Conservation (phyloP, 2,113 vertebrate species). For the Promerops cafer region DNA sequence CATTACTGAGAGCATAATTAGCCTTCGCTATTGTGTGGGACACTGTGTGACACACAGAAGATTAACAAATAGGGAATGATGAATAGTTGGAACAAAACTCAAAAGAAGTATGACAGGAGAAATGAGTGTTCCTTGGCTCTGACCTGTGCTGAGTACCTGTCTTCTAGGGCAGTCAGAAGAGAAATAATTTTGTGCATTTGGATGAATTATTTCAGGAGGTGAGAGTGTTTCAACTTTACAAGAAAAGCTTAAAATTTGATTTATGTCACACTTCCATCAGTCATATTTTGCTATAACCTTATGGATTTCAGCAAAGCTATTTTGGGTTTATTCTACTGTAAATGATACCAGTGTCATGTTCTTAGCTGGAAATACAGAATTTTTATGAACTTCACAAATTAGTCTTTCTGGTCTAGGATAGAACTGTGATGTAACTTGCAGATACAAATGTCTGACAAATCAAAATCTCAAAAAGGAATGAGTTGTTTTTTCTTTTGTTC, state of each 20-base stretch:
- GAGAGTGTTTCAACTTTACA: neutral
- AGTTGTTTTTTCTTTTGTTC: conserved; percentile 39
- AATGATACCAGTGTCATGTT: neutral
- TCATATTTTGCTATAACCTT: neutral
- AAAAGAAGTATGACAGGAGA: neutral
- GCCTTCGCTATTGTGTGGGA: neutral
- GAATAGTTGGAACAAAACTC: neutral
- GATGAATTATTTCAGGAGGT: neutral
- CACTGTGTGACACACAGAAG: neutral
- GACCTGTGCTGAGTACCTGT: neutral
- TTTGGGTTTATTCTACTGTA: neutral
- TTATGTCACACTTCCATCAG: neutral
- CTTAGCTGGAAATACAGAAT: neutral
- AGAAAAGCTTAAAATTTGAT: neutral
- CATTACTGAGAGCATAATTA: conserved; percentile 2
- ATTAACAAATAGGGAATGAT: neutral
- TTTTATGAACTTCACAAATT: conserved; percentile 23
- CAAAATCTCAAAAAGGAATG: conserved; percentile 25
- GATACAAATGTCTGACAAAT: conserved; percentile 25
- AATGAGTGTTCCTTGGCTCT: neutral
- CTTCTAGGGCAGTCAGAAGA: neutral
- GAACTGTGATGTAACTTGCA: neutral
- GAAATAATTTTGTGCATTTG: neutral
- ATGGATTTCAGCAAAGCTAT: neutral
- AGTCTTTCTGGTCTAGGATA: neutral